Base-by-base conservation (phyloP, 2,113 vertebrate genomes). In the Neodon shergylaensis region DNA sequence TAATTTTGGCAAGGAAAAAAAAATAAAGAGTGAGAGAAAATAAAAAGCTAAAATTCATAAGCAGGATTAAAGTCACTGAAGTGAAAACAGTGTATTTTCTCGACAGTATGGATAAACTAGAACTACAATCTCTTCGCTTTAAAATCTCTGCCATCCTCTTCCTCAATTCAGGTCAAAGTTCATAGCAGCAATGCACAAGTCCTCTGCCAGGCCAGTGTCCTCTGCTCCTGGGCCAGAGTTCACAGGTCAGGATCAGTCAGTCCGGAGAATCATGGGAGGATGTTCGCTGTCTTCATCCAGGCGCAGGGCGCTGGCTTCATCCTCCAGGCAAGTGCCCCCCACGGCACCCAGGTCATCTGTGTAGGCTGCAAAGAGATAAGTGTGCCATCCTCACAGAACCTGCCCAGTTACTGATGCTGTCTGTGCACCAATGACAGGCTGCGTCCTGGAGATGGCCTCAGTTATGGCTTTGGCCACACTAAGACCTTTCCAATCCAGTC, bases 261-360 rank as follows among this genome's bases (percentile, higher is more conserved):
- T 99, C 98, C 99, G 99, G 21, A 99, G 99, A 97, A 99, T 99
- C 98, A 99, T 99, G 3, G 99, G 99, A n/a, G 99, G 99, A 83
- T 99, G 99, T 97, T 99, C 99, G 12, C 99, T 99, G 98, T 99
- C 99, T 26, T 99, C 99, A 0, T 99, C 99, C 86, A 99, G 90
- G 90, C 99, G 99, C 83, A 99, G 97, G 4, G 99, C 98, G 66
- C 90, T 98, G 94, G 99, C 98, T 98, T 99, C 99, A 0, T 99
- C 99, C 58, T 99, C 99, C 77, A 99, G 97, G 42, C 99, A 99
- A 4, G 98, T 96, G 17, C 99, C 99, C 9, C 99, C 99, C 7
- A 99, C 99, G 0, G 99, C 99, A 0, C 99, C 99, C 97, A 99
- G 98, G 91, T 99, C 99, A n/a, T 99, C 99, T 0, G 98, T 97